Base-by-base conservation (phyloP, 2,113 vertebrate species). In the Salvelinus alpinus region DNA sequence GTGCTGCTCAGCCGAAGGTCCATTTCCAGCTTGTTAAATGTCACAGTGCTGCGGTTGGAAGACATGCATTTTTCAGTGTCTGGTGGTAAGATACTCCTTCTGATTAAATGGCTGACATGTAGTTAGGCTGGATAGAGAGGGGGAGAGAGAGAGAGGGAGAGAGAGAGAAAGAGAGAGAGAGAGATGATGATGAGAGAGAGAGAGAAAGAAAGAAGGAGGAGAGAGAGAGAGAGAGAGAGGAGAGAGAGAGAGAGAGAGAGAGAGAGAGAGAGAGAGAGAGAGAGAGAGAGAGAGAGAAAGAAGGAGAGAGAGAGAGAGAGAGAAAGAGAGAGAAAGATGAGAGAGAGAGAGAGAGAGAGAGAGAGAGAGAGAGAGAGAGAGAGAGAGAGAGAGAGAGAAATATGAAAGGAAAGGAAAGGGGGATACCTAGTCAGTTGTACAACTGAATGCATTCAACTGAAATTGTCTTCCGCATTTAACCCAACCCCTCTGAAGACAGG, bases 61-160 rank as follows among this genome's bases (percentile, higher is more conserved):
- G 16, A 70, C 86, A 89, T 78, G 75, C 75, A 78, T 92, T 86
- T 91, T 90, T 87, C 80, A 86, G 83, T 0, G 44, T 85, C 62
- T 80, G 81, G 71, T 59, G 78, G 84, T 25, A 82, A 92, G 87
- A 82, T 77, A 88, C 83, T 79, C 47, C 3, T 73, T n/a, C 64
- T 76, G 34, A 77, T 90, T 75, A 73, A 70, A 84, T 71, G 78
- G 78, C 75, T 47, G 76, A 79, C 75, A 71, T 75, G 68, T 14
- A 72, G 73, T 62, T 64, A 73, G 76, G 62, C 65, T 75, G 73
- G 65, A 59, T 44, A 8, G 22, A n/a, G 11, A 1, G n/a, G 14
- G 18, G 57, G 4, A 0, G 7, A 5, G 57, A 24, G 9, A 3
- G 1, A 4, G 62, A 22, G 75, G 22, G 8, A 9, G 38, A 27